Percentiles rank a stretch among this genome's conserved stretches.
These are phyloP conservation scores for Bos indicus DNA, from an alignment of 2,113 vertebrate species.

Conservation along the genomic window DNA sequence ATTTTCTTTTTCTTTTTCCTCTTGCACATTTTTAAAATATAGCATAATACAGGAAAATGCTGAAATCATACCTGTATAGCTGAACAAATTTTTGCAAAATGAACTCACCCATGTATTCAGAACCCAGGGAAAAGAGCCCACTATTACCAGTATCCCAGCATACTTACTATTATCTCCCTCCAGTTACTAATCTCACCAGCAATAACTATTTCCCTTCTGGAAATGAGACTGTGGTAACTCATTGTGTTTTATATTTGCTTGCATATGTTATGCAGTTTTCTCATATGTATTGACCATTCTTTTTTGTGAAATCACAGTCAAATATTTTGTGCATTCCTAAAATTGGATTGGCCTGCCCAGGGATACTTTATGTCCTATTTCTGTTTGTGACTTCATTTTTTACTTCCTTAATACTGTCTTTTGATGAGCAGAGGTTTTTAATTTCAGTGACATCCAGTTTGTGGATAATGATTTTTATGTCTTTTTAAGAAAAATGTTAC, in stretches of 20 bases:
- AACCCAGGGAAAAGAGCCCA: neutral
- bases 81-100: neutral
- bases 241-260: neutral
- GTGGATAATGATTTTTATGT: neutral
- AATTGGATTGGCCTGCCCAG: neutral
- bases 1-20: neutral
- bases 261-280: neutral
- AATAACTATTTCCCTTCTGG: neutral
- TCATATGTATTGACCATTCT: neutral
- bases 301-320: neutral
- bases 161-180: neutral
- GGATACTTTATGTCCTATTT: neutral
- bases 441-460: neutral
- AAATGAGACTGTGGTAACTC: neutral
- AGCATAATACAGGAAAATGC: neutral
- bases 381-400: neutral
- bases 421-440: neutral
- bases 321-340: neutral
- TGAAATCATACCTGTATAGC: neutral
- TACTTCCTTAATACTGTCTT: neutral
- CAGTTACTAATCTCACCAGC: neutral
- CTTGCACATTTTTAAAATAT: neutral
- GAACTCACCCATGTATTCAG: neutral
- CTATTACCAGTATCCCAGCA: neutral
- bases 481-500: neutral